Evolutionary conservation across 2,888 invertebrate genomes (phyloP).

Genomic region (Dolomedes plantarius): DNA sequence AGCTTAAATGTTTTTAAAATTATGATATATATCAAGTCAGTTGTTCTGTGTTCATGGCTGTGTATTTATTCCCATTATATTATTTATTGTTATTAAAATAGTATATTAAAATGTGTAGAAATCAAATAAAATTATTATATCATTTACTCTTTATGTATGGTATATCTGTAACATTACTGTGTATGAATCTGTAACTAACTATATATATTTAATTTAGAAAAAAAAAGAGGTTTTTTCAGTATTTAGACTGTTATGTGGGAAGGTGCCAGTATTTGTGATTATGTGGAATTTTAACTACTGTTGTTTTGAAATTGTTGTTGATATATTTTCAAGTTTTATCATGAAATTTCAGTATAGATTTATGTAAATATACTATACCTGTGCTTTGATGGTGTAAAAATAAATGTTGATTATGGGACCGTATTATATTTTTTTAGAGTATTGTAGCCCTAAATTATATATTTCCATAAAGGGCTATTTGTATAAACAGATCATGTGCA

Average conservation of each 20-base stretch:
- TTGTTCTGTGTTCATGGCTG: no score
- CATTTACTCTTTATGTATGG: no score
- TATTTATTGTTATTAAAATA: no score
- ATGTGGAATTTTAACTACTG: background rate
- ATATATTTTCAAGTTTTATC: constrained; percentile 9
- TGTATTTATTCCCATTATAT: no score
- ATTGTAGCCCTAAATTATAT: background rate
- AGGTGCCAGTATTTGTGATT: constrained; percentile 23
- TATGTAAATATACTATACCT: background rate
- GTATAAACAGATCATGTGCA: background rate
- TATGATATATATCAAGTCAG: no score
- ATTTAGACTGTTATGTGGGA: background rate
- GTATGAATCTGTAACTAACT: no score
- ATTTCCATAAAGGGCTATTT: background rate
- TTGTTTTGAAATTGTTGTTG: background rate
- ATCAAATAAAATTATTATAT: no score
- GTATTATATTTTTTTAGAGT: background rate
- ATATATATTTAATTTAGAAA: no score
- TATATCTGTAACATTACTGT: no score
- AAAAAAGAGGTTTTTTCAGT: background rate
- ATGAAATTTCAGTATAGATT: background rate
- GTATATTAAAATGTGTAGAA: no score
- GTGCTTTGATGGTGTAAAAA: background rate
- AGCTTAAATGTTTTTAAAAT: no score
- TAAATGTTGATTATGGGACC: background rate